phyloP scores from a whole-genome alignment of 1,140 invertebrate species.

The Holcopasites calliopsidis region DNA sequence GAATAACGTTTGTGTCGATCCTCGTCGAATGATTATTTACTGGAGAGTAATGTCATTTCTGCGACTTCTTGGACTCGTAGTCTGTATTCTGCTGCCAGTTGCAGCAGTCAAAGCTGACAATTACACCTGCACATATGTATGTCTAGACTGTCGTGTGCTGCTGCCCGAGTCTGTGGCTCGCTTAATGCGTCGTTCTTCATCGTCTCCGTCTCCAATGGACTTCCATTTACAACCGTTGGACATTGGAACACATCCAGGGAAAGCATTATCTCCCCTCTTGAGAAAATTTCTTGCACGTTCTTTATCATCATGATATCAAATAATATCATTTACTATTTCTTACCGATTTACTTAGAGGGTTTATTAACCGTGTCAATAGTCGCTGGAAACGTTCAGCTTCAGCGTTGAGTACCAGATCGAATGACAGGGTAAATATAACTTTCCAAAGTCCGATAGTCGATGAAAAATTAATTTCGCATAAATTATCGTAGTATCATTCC shows the following conservation, averaged over 20 bases:
- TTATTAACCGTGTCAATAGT: background rate
- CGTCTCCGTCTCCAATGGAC: conserved; percentile 13
- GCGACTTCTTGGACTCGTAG: conserved; percentile 21
- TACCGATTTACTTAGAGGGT: background rate
- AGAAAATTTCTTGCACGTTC: too few relatives aligned
- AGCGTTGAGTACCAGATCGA: background rate
- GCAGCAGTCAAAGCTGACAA: conserved; percentile 23
- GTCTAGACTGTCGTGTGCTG: conserved; percentile 9
- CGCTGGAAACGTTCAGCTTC: background rate
- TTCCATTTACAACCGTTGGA: background rate
- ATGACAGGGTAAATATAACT: background rate
- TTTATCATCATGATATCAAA: too few relatives aligned
- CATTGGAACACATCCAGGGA: background rate
- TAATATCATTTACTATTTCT: background rate
- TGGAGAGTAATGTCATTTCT: background rate
- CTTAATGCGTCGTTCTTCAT: conserved; percentile 38
- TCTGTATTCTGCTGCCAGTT: conserved; percentile 29
- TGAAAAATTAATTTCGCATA: background rate
- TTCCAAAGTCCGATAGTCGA: background rate
- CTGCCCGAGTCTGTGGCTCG: conserved; percentile 25
- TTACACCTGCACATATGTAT: conserved; percentile 27
- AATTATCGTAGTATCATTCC: background rate
- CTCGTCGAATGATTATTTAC: conserved; percentile 41
- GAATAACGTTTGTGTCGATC: too few relatives aligned
- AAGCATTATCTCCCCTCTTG: background rate